Base-by-base conservation (phyloP, 2,113 vertebrate species). In the Orycteropus afer region DNA sequence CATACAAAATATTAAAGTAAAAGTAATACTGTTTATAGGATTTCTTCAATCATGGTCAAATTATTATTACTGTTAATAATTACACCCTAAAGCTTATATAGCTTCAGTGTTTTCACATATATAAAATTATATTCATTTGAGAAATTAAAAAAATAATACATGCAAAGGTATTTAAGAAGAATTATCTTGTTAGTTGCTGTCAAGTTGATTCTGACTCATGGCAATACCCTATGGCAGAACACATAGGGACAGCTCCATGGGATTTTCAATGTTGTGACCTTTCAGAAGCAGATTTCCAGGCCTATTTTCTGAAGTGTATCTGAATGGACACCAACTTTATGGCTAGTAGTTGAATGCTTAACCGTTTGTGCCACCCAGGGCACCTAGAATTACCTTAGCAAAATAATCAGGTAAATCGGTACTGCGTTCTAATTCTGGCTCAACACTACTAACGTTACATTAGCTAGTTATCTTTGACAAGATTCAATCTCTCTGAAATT, bases 1-100 rank as follows among this genome's bases (percentile, higher is more conserved):
- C n/a, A n/a, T n/a, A n/a, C n/a, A n/a, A n/a, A n/a, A n/a, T n/a
- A n/a, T n/a, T n/a, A n/a, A 93, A 69, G 40, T 59, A 84, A 94
- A 57, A 74, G 18, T 29, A n/a, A 49, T 7, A 76, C 37, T 40
- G 57, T 71, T 88, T 74, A 27, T 32, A 69, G 32, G 32, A 22
- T 85, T 69, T 22, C 42, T 4, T 85, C 49, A 27, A 0, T 61
- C 49, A 47, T 4, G 3, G 65, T 85, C 22, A 88, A 15, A 63
- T 87, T 51, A 91, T 81, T 63, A 49, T 42, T 93, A 80, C 20
- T 84, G 6, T 40, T 89, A 89, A 63, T 42, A 94, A 93, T 40
- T 45, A 71, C 22, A 84, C 84, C 2, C 13, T 59, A 80, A 74
- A 84, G 71, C 12, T 8, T 81, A 34, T 3, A 77, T 17, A 84